Evolutionary conservation across 2,797 vertebrate species (phyloP).

Genomic region (Acestrorhynchus altus): DNA sequence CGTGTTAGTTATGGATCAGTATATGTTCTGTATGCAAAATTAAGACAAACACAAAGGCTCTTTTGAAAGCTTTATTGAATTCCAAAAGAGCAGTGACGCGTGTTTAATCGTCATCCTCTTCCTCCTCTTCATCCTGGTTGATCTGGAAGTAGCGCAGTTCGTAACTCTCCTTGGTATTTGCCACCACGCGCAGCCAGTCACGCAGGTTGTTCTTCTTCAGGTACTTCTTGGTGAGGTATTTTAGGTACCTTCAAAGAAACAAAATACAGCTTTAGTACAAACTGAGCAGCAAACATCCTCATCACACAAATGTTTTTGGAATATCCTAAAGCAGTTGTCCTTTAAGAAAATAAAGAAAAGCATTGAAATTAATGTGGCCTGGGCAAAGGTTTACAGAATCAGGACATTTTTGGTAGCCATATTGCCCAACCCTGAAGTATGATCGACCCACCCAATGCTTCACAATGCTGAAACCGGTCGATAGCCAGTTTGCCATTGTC

Average conservation of each 20-base stretch:
- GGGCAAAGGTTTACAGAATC: too few species aligned
- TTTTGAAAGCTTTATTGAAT: slow-evolving; percentile 84
- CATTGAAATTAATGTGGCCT: too few species aligned
- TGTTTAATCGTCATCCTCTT: slow-evolving; percentile 93
- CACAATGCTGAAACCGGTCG: too few species aligned
- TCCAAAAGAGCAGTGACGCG: slow-evolving; percentile 75
- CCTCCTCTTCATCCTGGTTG: slow-evolving; percentile 96
- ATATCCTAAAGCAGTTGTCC: too few species aligned
- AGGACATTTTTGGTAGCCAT: too few species aligned
- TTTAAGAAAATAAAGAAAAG: too few species aligned
- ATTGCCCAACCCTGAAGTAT: too few species aligned
- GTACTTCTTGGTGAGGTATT: slow-evolving; percentile 98
- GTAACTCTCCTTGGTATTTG: slow-evolving; percentile 96
- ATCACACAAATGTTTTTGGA: too few species aligned
- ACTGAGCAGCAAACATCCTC: too few species aligned
- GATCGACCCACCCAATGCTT: too few species aligned
- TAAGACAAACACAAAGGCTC: slow-evolving; percentile 49
- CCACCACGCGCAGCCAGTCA: slow-evolving; percentile 93
- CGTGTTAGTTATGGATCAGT: too few species aligned
- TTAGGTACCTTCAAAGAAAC: slow-evolving; percentile 84
- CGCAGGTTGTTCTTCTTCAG: slow-evolving; percentile 96
- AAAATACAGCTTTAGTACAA: not conserved
- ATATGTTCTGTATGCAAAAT: not conserved
- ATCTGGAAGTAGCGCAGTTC: slow-evolving; percentile 98
- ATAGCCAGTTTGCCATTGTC: too few species aligned